Percentiles rank a stretch among this genome's conserved stretches.
Conservation (phyloP, 2,797 vertebrate genomes). For the Malurus leucopterus region DNA sequence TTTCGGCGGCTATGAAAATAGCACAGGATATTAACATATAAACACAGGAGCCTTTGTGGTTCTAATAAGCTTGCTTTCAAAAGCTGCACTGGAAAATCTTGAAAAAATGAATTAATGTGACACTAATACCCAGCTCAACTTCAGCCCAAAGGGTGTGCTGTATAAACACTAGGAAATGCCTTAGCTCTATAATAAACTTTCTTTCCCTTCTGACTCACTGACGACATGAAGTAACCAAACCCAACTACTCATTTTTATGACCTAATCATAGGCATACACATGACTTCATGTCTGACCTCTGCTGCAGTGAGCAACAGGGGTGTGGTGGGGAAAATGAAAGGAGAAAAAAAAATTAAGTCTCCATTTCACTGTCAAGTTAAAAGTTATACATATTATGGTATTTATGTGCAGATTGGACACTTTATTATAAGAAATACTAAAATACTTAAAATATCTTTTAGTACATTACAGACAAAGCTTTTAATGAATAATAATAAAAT, state of each 20-base stretch:
- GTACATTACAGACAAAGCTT: not conserved
- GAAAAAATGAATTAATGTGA: conserved; percentile 6
- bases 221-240: not conserved
- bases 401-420: not conserved
- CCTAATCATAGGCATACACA: not conserved
- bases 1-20: conserved; percentile 5
- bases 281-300: not conserved
- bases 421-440: not conserved
- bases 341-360: not conserved
- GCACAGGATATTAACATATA: conserved; percentile 36
- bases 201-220: not conserved
- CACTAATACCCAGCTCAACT: conserved; percentile 24
- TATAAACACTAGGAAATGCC: conserved; percentile 25
- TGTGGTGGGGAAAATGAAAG: not conserved
- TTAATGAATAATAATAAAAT: not conserved
- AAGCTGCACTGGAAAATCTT: conserved; percentile 14
- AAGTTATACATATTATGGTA: not conserved
- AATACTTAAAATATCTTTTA: not conserved
- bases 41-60: conserved; percentile 41
- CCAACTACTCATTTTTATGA: conserved; percentile 1
- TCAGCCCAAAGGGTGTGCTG: conserved; percentile 24
- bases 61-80: conserved; percentile 33
- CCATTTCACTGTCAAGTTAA: not conserved
- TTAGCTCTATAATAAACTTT: not conserved
- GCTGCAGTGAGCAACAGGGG: not conserved